These are phyloP conservation scores for Chaetodon auriga DNA, from an alignment of 2,113 vertebrate species.

Conservation along the genomic window DNA sequence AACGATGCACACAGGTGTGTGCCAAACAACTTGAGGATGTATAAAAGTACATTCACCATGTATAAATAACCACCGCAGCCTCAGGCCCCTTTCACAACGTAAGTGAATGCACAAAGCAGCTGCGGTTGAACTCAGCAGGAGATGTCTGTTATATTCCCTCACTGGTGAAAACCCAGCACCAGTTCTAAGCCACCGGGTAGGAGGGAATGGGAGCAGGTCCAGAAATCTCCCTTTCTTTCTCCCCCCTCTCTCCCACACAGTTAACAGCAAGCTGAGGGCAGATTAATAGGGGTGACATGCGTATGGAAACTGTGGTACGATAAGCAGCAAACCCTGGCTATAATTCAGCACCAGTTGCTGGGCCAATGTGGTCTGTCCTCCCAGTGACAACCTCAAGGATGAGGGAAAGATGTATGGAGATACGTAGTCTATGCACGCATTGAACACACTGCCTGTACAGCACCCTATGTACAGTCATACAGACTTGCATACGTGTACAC, in stretches of 20 bases:
- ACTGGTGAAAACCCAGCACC: slow-evolving; percentile 47
- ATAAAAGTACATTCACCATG: background rate
- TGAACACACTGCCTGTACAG: slow-evolving; percentile 2
- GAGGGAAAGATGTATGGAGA: slow-evolving; percentile 16
- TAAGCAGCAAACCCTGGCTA: slow-evolving; percentile 36
- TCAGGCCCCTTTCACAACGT: background rate
- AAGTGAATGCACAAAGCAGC: slow-evolving; percentile 28
- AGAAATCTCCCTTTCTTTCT: slow-evolving; percentile 33
- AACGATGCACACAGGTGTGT: slow-evolving; percentile 24
- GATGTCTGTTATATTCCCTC: slow-evolving; percentile 40
- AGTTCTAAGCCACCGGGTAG: slow-evolving; percentile 42
- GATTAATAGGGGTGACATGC: slow-evolving; percentile 54
- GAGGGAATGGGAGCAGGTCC: slow-evolving; percentile 43
- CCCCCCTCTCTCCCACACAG: slow-evolving; percentile 46
- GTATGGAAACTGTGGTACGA: slow-evolving; percentile 67
- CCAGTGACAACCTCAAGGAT: slow-evolving; percentile 27
- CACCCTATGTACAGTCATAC: background rate
- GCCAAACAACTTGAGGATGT: background rate
- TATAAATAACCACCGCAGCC: background rate
- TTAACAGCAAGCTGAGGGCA: slow-evolving; percentile 44
- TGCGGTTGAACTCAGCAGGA: slow-evolving; percentile 21
- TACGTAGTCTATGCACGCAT: background rate
- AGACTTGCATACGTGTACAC: background rate
- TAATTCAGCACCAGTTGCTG: slow-evolving; percentile 49
- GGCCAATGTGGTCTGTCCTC: slow-evolving; percentile 25